Conservation (phyloP, 2,888 invertebrate species). For the Aphodius granarius region DNA sequence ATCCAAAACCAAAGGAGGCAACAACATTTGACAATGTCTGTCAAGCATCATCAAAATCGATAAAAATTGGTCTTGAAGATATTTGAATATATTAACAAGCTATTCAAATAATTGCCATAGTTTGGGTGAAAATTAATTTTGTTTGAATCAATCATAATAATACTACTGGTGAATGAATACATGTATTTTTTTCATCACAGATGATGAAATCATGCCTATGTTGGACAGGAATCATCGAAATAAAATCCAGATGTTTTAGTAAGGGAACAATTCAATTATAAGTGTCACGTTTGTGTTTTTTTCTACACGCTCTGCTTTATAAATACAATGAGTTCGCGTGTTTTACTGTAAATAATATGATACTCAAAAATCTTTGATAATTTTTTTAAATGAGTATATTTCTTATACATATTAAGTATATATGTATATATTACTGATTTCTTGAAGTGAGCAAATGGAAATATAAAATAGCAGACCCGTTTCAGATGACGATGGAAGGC, state of each 20-base stretch:
- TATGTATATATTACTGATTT: not conserved
- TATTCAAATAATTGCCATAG: not conserved
- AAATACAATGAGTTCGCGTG: not conserved
- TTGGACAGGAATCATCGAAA: slow-evolving; percentile 35
- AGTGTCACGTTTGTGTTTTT: not conserved
- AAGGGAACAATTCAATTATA: slow-evolving; percentile 21
- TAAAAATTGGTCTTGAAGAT: slow-evolving; percentile 15
- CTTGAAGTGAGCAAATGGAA: not conserved
- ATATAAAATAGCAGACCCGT: slow-evolving; percentile 31
- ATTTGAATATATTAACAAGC: slow-evolving; percentile 25
- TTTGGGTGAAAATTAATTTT: not conserved
- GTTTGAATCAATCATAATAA: too few species aligned
- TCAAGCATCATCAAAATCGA: not conserved
- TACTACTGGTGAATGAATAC: not conserved
- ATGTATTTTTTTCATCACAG: slow-evolving; percentile 4
- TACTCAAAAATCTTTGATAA: not conserved
- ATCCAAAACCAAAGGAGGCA: too few species aligned
- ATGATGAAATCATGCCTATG: slow-evolving; percentile 31
- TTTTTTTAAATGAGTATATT: not conserved
- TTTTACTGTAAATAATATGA: not conserved
- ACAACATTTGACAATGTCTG: not conserved
- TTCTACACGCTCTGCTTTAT: not conserved
- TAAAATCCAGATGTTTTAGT: slow-evolving; percentile 35
- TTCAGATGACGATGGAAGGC: slow-evolving; percentile 61
- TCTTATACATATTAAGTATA: too few species aligned